Evolutionary conservation across 1,140 invertebrate genomes (phyloP), one percentile per base, ranked within the genome.

Genomic region (Platyscapa corneri): DNA sequence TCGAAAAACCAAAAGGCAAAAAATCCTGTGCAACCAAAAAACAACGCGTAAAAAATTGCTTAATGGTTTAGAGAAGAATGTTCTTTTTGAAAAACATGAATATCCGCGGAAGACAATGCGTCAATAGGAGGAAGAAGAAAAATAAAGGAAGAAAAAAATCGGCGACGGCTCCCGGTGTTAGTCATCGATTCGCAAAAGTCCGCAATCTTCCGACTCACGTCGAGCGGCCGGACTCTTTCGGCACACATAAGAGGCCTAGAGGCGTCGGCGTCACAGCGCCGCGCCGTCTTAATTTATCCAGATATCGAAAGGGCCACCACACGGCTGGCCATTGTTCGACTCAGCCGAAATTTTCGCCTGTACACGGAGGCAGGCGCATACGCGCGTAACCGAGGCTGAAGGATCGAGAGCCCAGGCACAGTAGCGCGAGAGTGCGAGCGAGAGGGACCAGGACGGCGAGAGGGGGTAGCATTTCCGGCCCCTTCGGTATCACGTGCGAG

Each of bases 401-500:
- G 60, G 77, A 65, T 65, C 23, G 34, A 18, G 34, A 18, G 20
- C 39, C n/a, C 39, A n/a, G 27, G 18, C 42, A 60, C 20, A 27
- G 12, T 49, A 42, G 39, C 5, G 12, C 27, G 39, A 3, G 60
- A n/a, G 56, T 32, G 67, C 86, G 87, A 87, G 87, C 75, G 84
- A 88, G 85, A 86, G 86, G 84, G 88, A 87, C 86, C 87, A 84
- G 90, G 89, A 89, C 83, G 89, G n/a, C 46, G n/a, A 60, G 87
- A 90, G 89, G 91, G 90, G 88, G 90, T 90, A 90, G 88, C 88
- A 86, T 90, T 92, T 93, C 92, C 92, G 92, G 92, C 92, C 91
- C 88, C 87, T 89, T 92, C 90, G 90, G 91, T 92, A 92, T 93
- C 92, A 93, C 92, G 92, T 93, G 92, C 92, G 91, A 92, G 92